phyloP scores from a whole-genome alignment of 2,888 invertebrate genomes.

The Carterocephalus palaemon region DNA sequence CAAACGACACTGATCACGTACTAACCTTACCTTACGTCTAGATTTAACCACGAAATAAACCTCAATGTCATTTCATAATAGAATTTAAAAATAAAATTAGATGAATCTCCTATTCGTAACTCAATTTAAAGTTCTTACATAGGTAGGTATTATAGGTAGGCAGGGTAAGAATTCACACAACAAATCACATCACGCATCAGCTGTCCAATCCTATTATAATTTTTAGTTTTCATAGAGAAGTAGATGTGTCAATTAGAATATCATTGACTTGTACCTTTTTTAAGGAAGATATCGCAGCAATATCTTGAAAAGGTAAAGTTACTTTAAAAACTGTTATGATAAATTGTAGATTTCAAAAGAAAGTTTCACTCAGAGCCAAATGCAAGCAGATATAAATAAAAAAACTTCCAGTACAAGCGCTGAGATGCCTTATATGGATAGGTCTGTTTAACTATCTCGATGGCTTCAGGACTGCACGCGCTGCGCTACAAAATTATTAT shows the following conservation, averaged over 20 bases:
- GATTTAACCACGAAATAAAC: constrained; percentile 16
- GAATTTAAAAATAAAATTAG: constrained; percentile 12
- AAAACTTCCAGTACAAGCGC: constrained; percentile 13
- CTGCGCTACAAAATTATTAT: constrained; percentile 22
- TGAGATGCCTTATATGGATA: constrained; percentile 17
- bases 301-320: no score
- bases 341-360: constrained; percentile 1
- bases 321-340: background rate
- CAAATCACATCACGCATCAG: no score
- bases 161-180: constrained; percentile 10
- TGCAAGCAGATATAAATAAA: no score
- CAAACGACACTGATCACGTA: constrained; percentile 13
- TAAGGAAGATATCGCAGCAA: no score
- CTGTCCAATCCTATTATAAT: constrained; percentile 7
- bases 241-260: no score
- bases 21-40: constrained; percentile 16
- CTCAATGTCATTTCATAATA: constrained; percentile 10
- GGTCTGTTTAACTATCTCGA: constrained; percentile 20
- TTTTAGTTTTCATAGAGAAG: no score
- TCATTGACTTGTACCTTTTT: no score
- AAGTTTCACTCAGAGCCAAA: no score
- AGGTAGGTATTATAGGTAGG: constrained; percentile 5
- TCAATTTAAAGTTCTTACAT: constrained; percentile 8
- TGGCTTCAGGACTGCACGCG: constrained; percentile 21
- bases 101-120: constrained; percentile 12